Base-by-base conservation (phyloP, 2,113 vertebrate species). In the Progne subis region DNA sequence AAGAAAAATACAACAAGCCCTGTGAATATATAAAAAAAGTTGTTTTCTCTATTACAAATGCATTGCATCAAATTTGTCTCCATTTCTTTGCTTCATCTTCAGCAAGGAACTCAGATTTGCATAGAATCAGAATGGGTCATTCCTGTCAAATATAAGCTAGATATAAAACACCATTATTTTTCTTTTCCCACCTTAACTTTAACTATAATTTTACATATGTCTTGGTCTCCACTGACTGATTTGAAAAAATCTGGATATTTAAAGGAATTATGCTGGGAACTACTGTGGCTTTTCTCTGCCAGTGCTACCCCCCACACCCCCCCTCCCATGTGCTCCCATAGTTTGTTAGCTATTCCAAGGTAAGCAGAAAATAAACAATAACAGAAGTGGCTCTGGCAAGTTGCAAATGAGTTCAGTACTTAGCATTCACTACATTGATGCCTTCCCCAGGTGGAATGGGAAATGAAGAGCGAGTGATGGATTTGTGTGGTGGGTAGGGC, bases 361-460 rank as follows among this genome's bases (percentile, higher is more conserved):
- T 17, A 87, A 94, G 39, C 46, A 84, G 50, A 72, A 87, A 94
- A 83, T 61, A 92, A 86, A 69, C 81, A 95, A 39, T 81, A 92
- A 77, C 25, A 61, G 68, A 57, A 64, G 49, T 12, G 32, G 67
- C 75, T 75, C 82, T 90, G 63, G 82, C 61, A 92, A 77, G 83
- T 81, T 69, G 79, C 72, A 90, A 83, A 95, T 94, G 60, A 74
- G 68, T 50, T 79, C 76, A 88, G 82, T 95, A 81, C 94, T 95
- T 90, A 95, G 87, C 24, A 23, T 90, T 81, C 53, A 49, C 53
- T 52, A 39, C 83, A 93, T 19, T 85, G 82, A 86, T 69, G 52
- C 67, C 64, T 72, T 76, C 83, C 86, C 83, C 56, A 75, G 49
- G 65, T 84, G 68, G 78, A 87, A 60, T 53, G 60, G 84, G 61